phyloP scores from a whole-genome alignment of 2,888 invertebrate species.

The Drosophila meridiana region DNA sequence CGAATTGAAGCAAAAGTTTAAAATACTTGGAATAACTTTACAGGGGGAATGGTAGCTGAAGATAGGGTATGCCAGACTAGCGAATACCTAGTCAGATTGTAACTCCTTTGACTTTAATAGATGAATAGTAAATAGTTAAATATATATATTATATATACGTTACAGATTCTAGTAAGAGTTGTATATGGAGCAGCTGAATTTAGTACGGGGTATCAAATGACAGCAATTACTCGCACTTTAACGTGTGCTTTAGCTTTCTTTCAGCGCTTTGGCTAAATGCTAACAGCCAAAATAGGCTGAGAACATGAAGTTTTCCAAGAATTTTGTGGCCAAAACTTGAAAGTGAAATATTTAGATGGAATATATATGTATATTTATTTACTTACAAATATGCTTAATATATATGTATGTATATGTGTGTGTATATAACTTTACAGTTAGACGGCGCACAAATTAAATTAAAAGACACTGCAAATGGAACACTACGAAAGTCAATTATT shows the following conservation, averaged over 20 bases:
- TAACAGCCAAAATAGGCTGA: background rate
- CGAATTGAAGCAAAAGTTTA: slow-evolving; percentile 5
- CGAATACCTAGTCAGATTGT: background rate
- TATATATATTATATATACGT: too few relatives aligned
- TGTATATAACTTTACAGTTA: background rate
- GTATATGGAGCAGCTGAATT: background rate
- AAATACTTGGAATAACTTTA: slow-evolving; percentile 2
- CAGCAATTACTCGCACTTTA: slow-evolving; percentile 3
- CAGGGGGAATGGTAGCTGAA: background rate
- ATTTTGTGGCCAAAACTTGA: slow-evolving; percentile 8
- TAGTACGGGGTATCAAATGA: background rate
- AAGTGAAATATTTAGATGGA: slow-evolving; percentile 1
- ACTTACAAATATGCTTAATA: background rate
- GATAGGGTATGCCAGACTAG: background rate
- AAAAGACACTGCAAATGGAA: background rate
- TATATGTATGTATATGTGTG: background rate
- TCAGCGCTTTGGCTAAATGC: background rate
- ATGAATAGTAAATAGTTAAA: too few relatives aligned
- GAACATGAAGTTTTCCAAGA: slow-evolving; percentile 4
- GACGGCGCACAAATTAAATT: background rate
- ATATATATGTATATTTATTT: background rate
- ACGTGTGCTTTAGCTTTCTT: background rate
- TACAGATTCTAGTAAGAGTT: background rate
- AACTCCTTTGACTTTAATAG: background rate
- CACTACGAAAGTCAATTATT: slow-evolving; percentile 1